Base-by-base conservation (phyloP, 2,113 vertebrate species). In the Dolichallabes microphthalmus region DNA sequence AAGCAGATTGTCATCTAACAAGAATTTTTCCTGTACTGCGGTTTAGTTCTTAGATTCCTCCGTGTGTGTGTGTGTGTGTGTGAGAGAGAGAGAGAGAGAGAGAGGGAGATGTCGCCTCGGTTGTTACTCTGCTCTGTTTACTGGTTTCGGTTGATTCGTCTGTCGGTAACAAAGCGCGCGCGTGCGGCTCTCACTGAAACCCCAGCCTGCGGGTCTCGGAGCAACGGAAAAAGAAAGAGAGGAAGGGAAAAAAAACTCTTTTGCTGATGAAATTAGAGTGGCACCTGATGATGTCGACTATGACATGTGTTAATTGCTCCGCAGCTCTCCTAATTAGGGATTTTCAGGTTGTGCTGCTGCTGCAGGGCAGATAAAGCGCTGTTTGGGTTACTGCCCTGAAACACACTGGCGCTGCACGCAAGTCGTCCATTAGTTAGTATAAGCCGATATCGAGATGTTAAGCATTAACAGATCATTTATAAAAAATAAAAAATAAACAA, bases 241-340 rank as follows among this genome's bases (percentile, higher is more conserved):
- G 60, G 22, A 58, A 57, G 80, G 39, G 39, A 6, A 7, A 7
- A 77, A 87, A 92, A 93, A 95, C 93, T 95, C 96, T 95, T 96
- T 96, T 94, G 94, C 94, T 96, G 93, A 95, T 94, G 96, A 96
- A 96, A 96, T 94, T 95, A 96, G 96, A 97, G 95, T 96, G 97
- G 95, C 96, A 97, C 96, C 96, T 97, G 97, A 98, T 95, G 96
- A 96, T 95, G 97, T 96, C 94, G 96, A 96, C 96, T 96, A 95
- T 97, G 97, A 97, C 96, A 95, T 95, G 96, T 93, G 95, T 97
- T 99, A 98, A 98, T 99, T 98, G 97, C 95, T 96, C 94, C 87
- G 92, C 95, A 96, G 95, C 94, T 96, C 96, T 94, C 91, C 96
- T 98, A 97, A 98, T 99, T 97, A 97, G 95, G 94, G 95, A 97